Conservation (phyloP, 2,113 vertebrate species). For the Corythornis madagascariensis region DNA sequence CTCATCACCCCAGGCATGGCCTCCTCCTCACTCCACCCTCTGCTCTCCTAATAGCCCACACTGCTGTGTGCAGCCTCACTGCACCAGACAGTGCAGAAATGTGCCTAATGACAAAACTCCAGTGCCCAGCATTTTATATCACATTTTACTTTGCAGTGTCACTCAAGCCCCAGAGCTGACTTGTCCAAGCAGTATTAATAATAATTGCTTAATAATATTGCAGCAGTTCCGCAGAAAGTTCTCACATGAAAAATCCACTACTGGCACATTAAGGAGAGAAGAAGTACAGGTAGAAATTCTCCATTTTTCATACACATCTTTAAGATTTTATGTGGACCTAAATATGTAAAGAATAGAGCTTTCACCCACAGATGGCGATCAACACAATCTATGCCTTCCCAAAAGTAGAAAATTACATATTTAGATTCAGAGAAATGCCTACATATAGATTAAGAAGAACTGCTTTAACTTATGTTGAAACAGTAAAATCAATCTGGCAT, state of each 20-base stretch:
- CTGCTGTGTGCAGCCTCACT: neutral
- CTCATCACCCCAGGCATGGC: neutral
- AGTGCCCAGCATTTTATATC: neutral
- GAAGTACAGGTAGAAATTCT: neutral
- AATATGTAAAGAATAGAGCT: neutral
- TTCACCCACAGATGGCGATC: conserved; percentile 24
- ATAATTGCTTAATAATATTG: neutral
- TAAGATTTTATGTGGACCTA: neutral
- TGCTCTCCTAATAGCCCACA: neutral
- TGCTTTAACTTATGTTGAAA: neutral
- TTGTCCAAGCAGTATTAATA: neutral
- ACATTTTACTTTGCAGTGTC: neutral
- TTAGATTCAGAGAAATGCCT: neutral
- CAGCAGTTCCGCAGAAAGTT: neutral
- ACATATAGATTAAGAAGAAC: neutral
- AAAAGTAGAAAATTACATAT: neutral
- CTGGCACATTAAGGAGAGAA: neutral
- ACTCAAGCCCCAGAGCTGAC: neutral
- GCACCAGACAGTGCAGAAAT: neutral
- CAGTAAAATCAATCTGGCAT: neutral
- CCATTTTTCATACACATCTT: neutral
- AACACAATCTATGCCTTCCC: neutral
- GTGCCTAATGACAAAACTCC: neutral
- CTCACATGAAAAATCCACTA: neutral
- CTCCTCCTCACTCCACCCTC: neutral